These are phyloP conservation scores for Platorchestia sp. DNA, from an alignment of 1,140 invertebrate species.

Conservation along the genomic window DNA sequence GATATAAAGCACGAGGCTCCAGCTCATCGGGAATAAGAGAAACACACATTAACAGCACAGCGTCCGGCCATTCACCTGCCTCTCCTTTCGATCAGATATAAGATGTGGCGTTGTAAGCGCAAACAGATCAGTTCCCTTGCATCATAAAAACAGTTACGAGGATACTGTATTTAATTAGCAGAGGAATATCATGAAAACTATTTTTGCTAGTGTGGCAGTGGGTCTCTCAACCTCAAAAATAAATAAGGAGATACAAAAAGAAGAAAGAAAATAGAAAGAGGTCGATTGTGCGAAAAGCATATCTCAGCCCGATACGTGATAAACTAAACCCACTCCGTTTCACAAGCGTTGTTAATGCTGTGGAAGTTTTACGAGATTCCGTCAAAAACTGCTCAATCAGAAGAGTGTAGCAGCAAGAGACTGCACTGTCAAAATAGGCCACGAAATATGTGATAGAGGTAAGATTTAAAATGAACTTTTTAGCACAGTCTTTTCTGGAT, in stretches of 20 bases:
- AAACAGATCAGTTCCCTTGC: no score
- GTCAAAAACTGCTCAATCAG: neutral
- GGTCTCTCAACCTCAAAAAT: neutral
- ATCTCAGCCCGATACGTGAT: neutral
- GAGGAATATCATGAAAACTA: neutral
- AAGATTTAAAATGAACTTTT: no score
- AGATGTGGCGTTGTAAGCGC: no score
- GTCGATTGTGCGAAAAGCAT: neutral
- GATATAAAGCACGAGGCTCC: no score
- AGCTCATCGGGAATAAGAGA: no score
- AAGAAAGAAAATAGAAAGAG: neutral
- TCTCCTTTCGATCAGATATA: no score
- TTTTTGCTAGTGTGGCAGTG: neutral
- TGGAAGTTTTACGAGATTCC: neutral
- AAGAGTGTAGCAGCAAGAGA: neutral
- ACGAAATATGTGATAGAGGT: no score
- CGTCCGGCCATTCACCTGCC: no score
- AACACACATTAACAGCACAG: no score
- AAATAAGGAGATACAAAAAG: neutral
- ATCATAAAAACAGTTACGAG: neutral
- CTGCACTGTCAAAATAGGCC: neutral
- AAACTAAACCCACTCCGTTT: neutral
- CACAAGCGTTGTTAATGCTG: neutral
- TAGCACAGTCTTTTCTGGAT: no score
- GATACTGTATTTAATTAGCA: neutral